Base-by-base conservation (phyloP, 1,140 invertebrate species). In the Panagrolaimus sp. region DNA sequence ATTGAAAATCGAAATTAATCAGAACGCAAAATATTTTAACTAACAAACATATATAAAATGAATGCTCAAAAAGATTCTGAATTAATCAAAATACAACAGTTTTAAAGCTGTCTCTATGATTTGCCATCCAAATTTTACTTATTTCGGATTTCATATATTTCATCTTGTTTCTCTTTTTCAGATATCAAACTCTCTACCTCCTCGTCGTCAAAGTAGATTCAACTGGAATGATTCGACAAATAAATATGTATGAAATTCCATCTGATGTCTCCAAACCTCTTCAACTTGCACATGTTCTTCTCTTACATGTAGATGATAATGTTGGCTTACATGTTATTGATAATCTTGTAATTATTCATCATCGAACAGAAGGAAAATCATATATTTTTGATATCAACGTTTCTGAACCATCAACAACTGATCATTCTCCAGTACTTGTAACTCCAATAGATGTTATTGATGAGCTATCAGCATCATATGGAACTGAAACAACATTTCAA, bases 301-400 rank as follows among this genome's bases (percentile, higher is more conserved):
- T 48, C 0, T 23, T 64, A 31, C 23, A 68, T 51, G 25, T 72
- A 8, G 47, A 43, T 38, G 69, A 65, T 25, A 16, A 48, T 9
- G 72, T 73, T 20, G 72, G 64, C 13, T 0, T 73, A 11, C 72
- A 73, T 46, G 63, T 65, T 16, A 69, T 73, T 14, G 72, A 73
- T 45, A 73, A 73, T 43, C 47, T 74, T 20, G 72, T 73, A 5
- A 25, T 73, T 57, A 27, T 57, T n/a, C 27, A 69, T 13, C 66
- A 27, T 61, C n/a, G 45, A 23, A 13, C 44, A 4, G n/a, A 70
- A 1, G 16, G 31, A 11, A 46, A 70, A 48, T 67, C 75, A 1
- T 46, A 74, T 13, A 38, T 75, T 13, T 75, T 77, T 61, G 73
- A 75, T 25, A 72, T 78, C 16, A 20, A 38, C n/a, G 20, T 65